Percentiles rank a stretch among this genome's conserved stretches.
phyloP scores from a whole-genome alignment of 2,888 invertebrate genomes.

The Tromatobia lineatoria region DNA sequence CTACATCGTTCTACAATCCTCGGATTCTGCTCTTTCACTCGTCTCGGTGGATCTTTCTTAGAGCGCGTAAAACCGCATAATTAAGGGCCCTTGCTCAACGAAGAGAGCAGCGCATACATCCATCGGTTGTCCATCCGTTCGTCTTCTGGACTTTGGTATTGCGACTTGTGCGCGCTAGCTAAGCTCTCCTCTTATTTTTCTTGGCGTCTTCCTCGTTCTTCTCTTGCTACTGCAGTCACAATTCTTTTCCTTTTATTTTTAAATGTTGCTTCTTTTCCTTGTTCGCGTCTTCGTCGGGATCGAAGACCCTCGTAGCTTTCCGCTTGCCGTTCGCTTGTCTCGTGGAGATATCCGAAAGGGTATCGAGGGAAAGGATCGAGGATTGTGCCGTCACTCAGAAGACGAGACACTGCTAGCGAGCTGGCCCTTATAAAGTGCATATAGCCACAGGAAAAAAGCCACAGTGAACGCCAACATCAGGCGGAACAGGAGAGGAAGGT shows the following conservation, averaged over 20 bases:
- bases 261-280: slow-evolving; percentile 37
- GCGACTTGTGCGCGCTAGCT: slow-evolving; percentile 11
- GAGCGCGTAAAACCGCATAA: slow-evolving; percentile 82
- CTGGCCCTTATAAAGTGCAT: slow-evolving; percentile 78
- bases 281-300: slow-evolving; percentile 41
- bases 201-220: slow-evolving; percentile 16
- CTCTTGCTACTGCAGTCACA: not conserved
- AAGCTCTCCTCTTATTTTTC: slow-evolving; percentile 7
- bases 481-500: slow-evolving; percentile 12
- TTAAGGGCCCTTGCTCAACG: slow-evolving; percentile 77
- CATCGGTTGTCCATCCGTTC: slow-evolving; percentile 63
- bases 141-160: slow-evolving; percentile 28
- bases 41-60: slow-evolving; percentile 60
- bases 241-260: slow-evolving; percentile 1
- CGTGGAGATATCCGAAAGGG: slow-evolving; percentile 62
- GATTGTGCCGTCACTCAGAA: slow-evolving; percentile 84
- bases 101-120: slow-evolving; percentile 64
- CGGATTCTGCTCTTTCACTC: slow-evolving; percentile 34
- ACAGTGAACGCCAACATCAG: slow-evolving; percentile 38
- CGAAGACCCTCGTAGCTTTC: slow-evolving; percentile 37
- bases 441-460: slow-evolving; percentile 26
- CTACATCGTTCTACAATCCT: slow-evolving; percentile 43
- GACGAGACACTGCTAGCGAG: slow-evolving; percentile 72
- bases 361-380: slow-evolving; percentile 76
- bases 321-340: slow-evolving; percentile 54